Conservation (phyloP, 2,797 vertebrate genomes). For the Tenualosa thibaudeaui region DNA sequence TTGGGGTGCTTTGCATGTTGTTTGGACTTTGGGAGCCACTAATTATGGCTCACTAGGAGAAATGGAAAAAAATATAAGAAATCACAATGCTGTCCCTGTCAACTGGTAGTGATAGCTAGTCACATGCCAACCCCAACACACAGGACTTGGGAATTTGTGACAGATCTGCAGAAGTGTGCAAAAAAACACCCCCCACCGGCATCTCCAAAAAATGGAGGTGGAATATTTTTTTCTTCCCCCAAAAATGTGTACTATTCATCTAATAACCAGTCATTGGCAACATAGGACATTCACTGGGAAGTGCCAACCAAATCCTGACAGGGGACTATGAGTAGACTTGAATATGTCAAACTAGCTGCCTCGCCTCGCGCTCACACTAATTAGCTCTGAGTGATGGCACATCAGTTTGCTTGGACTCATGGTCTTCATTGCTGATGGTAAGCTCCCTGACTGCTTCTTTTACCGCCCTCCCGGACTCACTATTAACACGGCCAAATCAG, state of each 20-base stretch:
- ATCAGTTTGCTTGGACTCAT: neutral
- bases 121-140: conserved; percentile 86
- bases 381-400: conserved; percentile 15
- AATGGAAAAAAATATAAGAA: conserved; percentile 69
- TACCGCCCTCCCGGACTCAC: neutral
- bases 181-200: conserved; percentile 57
- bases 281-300: neutral
- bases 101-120: conserved; percentile 84
- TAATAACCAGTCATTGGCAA: conserved; percentile 19
- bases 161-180: conserved; percentile 41
- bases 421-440: neutral
- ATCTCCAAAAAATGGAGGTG: neutral
- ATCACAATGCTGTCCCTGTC: conserved; percentile 67
- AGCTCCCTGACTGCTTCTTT: neutral
- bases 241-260: neutral
- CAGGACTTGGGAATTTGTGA: conserved; percentile 81
- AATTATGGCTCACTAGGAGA: conserved; percentile 89
- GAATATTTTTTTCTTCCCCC: neutral
- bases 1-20: conserved; percentile 93
- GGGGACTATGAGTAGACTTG: neutral
- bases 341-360: conserved; percentile 13
- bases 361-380: neutral
- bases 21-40: conserved; percentile 85
- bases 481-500: neutral
- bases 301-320: neutral